These are phyloP conservation scores for Hippocampus zosterae DNA, from an alignment of 2,113 vertebrate genomes.

Conservation along the genomic window DNA sequence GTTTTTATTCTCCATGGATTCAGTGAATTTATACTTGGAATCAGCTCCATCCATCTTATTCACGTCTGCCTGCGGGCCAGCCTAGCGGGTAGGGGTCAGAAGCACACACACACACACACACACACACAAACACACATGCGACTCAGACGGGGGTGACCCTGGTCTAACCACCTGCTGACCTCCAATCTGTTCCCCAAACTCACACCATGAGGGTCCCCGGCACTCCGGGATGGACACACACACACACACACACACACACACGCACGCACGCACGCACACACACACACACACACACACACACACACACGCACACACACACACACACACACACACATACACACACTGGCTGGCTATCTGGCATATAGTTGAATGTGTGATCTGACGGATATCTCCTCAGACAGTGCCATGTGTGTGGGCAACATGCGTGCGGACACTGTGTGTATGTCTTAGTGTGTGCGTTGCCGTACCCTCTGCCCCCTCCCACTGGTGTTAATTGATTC, in stretches of 20 bases:
- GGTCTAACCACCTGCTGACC: constrained; percentile 75
- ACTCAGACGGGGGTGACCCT: constrained; percentile 75
- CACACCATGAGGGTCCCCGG: constrained; percentile 66
- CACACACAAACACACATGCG: constrained; percentile 28
- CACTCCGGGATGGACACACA: constrained; percentile 54
- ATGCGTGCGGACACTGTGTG: constrained; percentile 50
- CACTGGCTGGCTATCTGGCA: constrained; percentile 34
- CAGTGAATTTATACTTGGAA: constrained; percentile 67
- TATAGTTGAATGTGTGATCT: constrained; percentile 51
- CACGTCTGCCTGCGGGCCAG: constrained; percentile 57
- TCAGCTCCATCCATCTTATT: constrained; percentile 71
- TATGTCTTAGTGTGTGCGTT: constrained; percentile 56
- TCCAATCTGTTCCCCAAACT: constrained; percentile 76
- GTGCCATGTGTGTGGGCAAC: constrained; percentile 67
- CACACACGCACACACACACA: constrained; percentile 28
- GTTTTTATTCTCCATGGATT: constrained; percentile 68
- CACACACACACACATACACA: constrained; percentile 11
- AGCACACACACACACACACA: constrained; percentile 16
- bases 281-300: too few species aligned
- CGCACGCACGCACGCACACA: too few species aligned
- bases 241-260: constrained; percentile 25
- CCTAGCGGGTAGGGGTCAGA: constrained; percentile 47
- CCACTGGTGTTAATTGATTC: constrained; percentile 82
- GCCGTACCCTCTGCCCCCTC: constrained; percentile 76
- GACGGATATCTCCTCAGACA: constrained; percentile 76